Conservation (phyloP, 2,797 vertebrate species). For the Lates japonicus region DNA sequence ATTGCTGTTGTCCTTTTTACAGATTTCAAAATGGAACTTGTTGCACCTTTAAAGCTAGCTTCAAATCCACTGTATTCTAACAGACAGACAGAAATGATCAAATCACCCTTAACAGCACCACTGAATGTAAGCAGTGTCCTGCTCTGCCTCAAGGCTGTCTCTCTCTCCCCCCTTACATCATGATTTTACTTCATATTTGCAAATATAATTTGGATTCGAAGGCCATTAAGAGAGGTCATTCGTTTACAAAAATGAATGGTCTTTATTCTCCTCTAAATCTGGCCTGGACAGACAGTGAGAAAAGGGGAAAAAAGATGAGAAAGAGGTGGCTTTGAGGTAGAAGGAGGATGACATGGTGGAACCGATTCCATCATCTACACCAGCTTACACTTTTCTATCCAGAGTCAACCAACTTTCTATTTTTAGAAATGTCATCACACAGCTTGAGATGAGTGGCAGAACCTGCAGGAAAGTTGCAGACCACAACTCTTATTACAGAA, state of each 20-base stretch:
- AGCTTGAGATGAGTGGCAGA: constrained; percentile 41
- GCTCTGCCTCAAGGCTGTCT: neutral
- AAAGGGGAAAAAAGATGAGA: neutral
- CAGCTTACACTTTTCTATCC: constrained; percentile 45
- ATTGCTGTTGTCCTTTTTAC: constrained; percentile 12
- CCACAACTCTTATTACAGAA: constrained; percentile 27
- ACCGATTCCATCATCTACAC: constrained; percentile 52
- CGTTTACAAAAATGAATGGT: constrained; percentile 33
- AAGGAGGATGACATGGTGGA: constrained; percentile 39
- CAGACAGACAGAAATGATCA: constrained; percentile 15
- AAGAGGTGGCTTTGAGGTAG: constrained; percentile 33
- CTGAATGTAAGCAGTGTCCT: neutral
- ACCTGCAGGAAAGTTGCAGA: constrained; percentile 24
- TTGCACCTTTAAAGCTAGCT: constrained; percentile 19
- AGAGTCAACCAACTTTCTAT: constrained; percentile 54
- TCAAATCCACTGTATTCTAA: neutral
- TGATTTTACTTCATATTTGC: constrained; percentile 16
- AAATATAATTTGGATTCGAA: constrained; percentile 20
- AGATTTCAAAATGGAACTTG: constrained; percentile 7
- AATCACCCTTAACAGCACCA: neutral
- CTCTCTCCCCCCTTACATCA: constrained; percentile 4
- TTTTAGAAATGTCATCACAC: constrained; percentile 60
- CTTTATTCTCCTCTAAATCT: constrained; percentile 11
- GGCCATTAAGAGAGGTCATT: neutral
- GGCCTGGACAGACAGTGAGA: constrained; percentile 16